A percentile compares a stretch with the other conserved stretches of the same genome.
Conservation (phyloP, 2,797 vertebrate genomes). For the Bufotes viridis region DNA sequence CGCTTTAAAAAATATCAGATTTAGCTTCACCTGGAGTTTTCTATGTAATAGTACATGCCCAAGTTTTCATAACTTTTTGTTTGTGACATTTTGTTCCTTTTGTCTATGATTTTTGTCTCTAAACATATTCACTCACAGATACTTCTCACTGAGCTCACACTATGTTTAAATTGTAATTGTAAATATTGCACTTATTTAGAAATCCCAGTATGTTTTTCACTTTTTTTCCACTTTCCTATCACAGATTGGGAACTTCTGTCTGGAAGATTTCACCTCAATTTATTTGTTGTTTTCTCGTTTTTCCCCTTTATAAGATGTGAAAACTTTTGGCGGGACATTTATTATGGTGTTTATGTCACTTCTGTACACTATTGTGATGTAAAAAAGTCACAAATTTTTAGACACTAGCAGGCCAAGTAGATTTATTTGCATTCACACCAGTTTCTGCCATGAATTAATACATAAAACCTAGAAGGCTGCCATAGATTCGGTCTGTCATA, state of each 20-base stretch:
- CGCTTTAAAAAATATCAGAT: background rate
- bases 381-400: too few species aligned
- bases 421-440: too few species aligned
- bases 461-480: too few species aligned
- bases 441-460: too few species aligned
- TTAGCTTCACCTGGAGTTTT: too few species aligned
- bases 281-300: slow-evolving; percentile 38
- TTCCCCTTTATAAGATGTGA: slow-evolving; percentile 33
- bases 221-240: slow-evolving; percentile 42
- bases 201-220: slow-evolving; percentile 27
- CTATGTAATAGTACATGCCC: too few species aligned
- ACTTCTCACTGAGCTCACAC: background rate
- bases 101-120: background rate
- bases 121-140: background rate
- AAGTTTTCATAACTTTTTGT: background rate
- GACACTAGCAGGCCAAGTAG: too few species aligned
- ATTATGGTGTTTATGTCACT: background rate
- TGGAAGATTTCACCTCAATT: slow-evolving; percentile 15
- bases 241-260: slow-evolving; percentile 38
- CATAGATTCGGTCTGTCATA: too few species aligned
- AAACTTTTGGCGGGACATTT: slow-evolving; percentile 37
- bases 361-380: too few species aligned
- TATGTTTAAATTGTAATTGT: slow-evolving; percentile 27
- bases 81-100: background rate
- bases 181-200: slow-evolving; percentile 33